Evolutionary conservation across 2,888 invertebrate species (phyloP).

Genomic region (Osmoderma eremita): DNA sequence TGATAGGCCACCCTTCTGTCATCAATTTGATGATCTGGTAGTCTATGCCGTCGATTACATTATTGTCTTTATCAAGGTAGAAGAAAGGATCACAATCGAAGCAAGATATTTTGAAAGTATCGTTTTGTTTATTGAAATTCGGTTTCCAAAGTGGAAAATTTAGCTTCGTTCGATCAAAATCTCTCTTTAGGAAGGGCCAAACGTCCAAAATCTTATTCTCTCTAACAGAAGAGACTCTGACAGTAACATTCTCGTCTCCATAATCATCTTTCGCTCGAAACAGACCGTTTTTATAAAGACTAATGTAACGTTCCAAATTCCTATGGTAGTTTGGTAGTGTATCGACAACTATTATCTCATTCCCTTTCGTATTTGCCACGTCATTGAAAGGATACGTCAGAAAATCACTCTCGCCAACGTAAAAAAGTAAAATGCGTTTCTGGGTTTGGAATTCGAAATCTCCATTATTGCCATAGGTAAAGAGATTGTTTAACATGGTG

Average conservation of each 20-base stretch:
- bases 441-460: slow-evolving; percentile 13
- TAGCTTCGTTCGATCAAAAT: neutral
- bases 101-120: slow-evolving; percentile 19
- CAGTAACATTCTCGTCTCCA: neutral
- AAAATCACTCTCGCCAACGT: neutral
- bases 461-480: neutral
- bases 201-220: slow-evolving; percentile 20
- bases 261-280: neutral
- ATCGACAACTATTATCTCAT: slow-evolving; percentile 30
- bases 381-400: slow-evolving; percentile 1
- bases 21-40: slow-evolving; percentile 23
- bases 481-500: neutral
- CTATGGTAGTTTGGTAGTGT: slow-evolving; percentile 2
- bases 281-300: neutral
- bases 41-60: slow-evolving; percentile 33
- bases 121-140: neutral
- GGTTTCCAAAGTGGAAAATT: slow-evolving; percentile 15
- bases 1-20: slow-evolving; percentile 19
- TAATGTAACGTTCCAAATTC: neutral
- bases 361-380: slow-evolving; percentile 24
- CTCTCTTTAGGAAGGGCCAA: neutral
- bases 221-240: slow-evolving; percentile 21
- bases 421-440: slow-evolving; percentile 1
- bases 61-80: neutral
- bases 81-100: slow-evolving; percentile 37